These are phyloP conservation scores for Platynereis dumerilii DNA, from an alignment of 2,888 invertebrate species.

Conservation along the genomic window DNA sequence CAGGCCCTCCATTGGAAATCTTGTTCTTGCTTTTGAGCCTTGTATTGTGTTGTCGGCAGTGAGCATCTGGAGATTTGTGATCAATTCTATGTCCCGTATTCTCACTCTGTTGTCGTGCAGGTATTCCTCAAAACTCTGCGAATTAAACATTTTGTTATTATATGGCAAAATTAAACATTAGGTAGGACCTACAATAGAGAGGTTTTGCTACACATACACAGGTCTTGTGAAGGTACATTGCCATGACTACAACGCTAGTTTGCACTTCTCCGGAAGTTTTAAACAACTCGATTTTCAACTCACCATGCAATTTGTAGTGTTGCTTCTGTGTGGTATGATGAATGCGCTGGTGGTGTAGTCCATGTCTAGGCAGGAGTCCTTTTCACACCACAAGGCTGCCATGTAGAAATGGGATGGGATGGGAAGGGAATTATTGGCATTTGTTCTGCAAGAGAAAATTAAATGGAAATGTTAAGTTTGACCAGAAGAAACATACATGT, in stretches of 20 bases:
- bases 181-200: too few species aligned
- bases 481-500: background rate
- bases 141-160: too few species aligned
- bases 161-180: too few species aligned
- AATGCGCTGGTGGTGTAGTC: slow-evolving; percentile 29
- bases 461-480: too few species aligned
- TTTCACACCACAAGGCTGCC: slow-evolving; percentile 40
- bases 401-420: slow-evolving; percentile 49
- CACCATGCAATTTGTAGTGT: slow-evolving; percentile 32
- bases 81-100: slow-evolving; percentile 26
- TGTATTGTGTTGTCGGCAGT: slow-evolving; percentile 12
- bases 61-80: slow-evolving; percentile 27
- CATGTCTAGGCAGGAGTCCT: slow-evolving; percentile 18
- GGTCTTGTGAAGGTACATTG: too few species aligned
- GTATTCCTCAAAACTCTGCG: slow-evolving; percentile 11
- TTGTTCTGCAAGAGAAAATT: slow-evolving; percentile 16
- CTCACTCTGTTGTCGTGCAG: slow-evolving; percentile 15
- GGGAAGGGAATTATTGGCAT: slow-evolving; percentile 5
- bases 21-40: slow-evolving; percentile 10
- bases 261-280: too few species aligned
- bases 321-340: slow-evolving; percentile 25
- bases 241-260: too few species aligned
- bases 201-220: too few species aligned
- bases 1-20: too few species aligned
- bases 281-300: too few species aligned